Evolutionary conservation across 2,113 vertebrate genomes (phyloP), one percentile per base, ranked within the genome.

Genomic region (Illadopsis cleaveri): DNA sequence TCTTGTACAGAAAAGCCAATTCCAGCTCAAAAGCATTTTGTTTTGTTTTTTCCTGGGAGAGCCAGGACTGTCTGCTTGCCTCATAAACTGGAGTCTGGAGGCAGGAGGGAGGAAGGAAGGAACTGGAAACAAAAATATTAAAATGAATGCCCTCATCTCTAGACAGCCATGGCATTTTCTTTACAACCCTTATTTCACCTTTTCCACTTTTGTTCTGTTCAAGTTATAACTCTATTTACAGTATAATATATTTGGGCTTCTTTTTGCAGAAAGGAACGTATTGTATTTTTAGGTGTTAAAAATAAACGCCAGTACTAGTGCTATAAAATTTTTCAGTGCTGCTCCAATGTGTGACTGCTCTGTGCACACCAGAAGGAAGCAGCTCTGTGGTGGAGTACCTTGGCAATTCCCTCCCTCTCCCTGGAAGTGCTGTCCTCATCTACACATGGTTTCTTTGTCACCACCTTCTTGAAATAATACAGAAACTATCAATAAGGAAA

Each of bases 281-380:
- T 66, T 6, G 12, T 47, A 68, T 10, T 93, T 95, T 86, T 35
- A 62, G 30, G 11, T 76, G 37, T 31, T 82, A 38, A 90, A 54
- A 84, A 79, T 33, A 65, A 77, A 38, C 48, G 30, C 1, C 25
- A 38, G 24, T 42, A 33, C 8, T 37, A 48, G 31, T 35, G 58
- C 16, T 51, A 17, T 25, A 25, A 48, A 37, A 20, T 8, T 40
- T 48, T 40, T 50, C 11, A 25, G 47, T 18, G 58, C 35, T 82
- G 22, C 60, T 73, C 10, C 0, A 0, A 37, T 22, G 15, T 51
- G 37, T 35, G 40, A 27, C 79, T 73, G 50, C 58, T 57, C 7
- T 33, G 35, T 37, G 19, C 8, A 6, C 20, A 37, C 40, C 37
- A 60, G 64, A 77, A 81, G 80, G 23, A 45, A 33, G 10, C 8